A percentile compares a stretch with the other conserved stretches of the same genome.
These are phyloP conservation scores for Petrocephalus zakoni DNA, from an alignment of 2,113 vertebrate species.

Conservation along the genomic window DNA sequence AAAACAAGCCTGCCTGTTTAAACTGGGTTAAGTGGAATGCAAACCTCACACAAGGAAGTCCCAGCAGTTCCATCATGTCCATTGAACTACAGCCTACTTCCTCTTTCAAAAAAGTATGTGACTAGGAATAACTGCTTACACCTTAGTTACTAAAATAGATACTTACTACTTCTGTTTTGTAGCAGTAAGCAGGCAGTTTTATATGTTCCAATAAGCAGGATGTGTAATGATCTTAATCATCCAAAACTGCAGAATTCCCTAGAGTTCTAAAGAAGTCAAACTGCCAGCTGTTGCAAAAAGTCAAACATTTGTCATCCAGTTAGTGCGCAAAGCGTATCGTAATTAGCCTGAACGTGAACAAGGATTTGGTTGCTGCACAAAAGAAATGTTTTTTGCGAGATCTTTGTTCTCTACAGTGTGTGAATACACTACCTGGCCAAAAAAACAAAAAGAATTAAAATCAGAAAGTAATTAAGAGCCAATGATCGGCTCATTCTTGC, in stretches of 20 bases:
- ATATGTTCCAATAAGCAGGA: constrained; percentile 42
- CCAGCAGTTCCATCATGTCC: neutral
- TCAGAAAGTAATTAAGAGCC: no score
- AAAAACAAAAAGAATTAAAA: no score
- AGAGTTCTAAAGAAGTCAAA: constrained; percentile 34
- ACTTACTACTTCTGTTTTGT: neutral
- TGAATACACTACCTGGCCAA: neutral
- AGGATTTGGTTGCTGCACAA: neutral
- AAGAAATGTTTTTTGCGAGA: neutral
- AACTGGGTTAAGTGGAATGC: neutral
- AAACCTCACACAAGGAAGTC: neutral
- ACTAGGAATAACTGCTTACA: neutral
- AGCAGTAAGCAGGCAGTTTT: constrained; percentile 38
- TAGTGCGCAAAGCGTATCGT: neutral
- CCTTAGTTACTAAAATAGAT: neutral
- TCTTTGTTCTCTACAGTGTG: neutral
- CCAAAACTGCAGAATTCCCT: constrained; percentile 59
- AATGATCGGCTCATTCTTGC: no score
- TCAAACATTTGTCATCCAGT: neutral
- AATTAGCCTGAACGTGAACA: neutral
- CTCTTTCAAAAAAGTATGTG: neutral
- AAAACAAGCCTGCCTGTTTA: neutral
- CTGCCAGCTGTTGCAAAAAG: neutral
- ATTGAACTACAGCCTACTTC: neutral
- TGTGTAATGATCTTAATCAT: constrained; percentile 47